Base-by-base conservation (phyloP, 2,113 vertebrate species). In the Zingel zingel region DNA sequence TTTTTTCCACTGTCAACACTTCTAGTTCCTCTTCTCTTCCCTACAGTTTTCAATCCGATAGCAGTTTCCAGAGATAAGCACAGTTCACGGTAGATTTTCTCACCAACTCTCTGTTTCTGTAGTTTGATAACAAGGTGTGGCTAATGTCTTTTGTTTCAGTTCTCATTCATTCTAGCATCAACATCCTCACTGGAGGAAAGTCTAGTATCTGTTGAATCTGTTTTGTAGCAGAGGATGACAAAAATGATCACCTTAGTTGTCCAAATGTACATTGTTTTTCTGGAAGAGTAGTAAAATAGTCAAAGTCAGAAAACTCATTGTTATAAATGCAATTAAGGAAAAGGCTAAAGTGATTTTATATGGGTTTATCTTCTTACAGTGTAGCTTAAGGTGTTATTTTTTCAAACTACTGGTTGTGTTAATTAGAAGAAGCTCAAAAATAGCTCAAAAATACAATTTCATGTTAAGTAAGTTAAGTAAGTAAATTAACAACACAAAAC, bases 1-100 rank as follows among this genome's bases (percentile, higher is more conserved):
- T 47, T 13, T 54, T 56, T 36, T 2, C 39, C 10, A 15, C 21
- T 39, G 23, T 30, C 39, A 59, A 18, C 27, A 51, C 9, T 23
- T 39, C 5, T 10, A 27, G n/a, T 16, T 71, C 39, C 10, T 10
- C 39, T 43, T 43, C 10, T 43, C 39, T 10, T 33, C 33, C 36
- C 9, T 43, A 11, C 19, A 30, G 16, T 9, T n/a, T 53, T 39
- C 3, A 19, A 30, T 59, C 45, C 30, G 33, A 62, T 54, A 53
- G 19, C 8, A 15, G 33, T 39, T 39, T 62, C 23, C 48, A 68
- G 72, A 56, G 33, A 61, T 45, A 53, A 63, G 47, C 27, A n/a
- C 68, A 56, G 61, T 66, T 23, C 15, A 43, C n/a, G 18, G 4
- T 61, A 33, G 65, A 50, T 72, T 54, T 59, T n/a, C 74, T 71